These are phyloP conservation scores for Porites evermanni DNA, from an alignment of 92 coral and sea anemone species.

Conservation along the genomic window DNA sequence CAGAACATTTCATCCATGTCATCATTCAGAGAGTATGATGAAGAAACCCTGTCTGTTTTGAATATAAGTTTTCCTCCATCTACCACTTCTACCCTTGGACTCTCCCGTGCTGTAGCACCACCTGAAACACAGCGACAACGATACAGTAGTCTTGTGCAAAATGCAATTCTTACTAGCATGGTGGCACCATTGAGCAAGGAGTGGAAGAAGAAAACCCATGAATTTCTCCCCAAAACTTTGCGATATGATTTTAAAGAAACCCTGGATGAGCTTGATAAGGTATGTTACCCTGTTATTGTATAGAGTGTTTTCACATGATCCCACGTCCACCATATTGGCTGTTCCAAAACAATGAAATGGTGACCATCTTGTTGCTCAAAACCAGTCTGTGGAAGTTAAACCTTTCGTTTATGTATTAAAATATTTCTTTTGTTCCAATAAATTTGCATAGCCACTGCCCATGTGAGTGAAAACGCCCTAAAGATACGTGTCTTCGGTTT, in stretches of 20 bases:
- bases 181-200: slow-evolving; percentile 89
- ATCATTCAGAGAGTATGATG: slow-evolving; percentile 76
- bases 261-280: slow-evolving; percentile 78
- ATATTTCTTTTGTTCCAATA: too few species aligned
- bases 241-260: slow-evolving; percentile 66
- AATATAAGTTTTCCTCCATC: slow-evolving; percentile 86
- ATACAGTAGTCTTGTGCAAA: slow-evolving; percentile 75
- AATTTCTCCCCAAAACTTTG: slow-evolving; percentile 73
- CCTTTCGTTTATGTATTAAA: too few species aligned
- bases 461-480: too few species aligned
- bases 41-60: slow-evolving; percentile 79
- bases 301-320: too few species aligned
- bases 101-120: slow-evolving; percentile 84
- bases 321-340: too few species aligned
- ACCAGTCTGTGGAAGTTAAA: too few species aligned
- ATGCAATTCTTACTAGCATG: slow-evolving; percentile 80
- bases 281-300: neutral
- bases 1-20: slow-evolving; percentile 14
- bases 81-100: slow-evolving; percentile 88
- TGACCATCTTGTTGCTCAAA: too few species aligned
- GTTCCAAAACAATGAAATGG: too few species aligned
- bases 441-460: too few species aligned
- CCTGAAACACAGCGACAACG: slow-evolving; percentile 79
- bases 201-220: slow-evolving; percentile 84
- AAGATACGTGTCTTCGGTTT: too few species aligned